A percentile compares a stretch with the other conserved stretches of the same genome.
Evolutionary conservation across 1,140 invertebrate genomes (phyloP).

Genomic region (Diorhabda elongata): DNA sequence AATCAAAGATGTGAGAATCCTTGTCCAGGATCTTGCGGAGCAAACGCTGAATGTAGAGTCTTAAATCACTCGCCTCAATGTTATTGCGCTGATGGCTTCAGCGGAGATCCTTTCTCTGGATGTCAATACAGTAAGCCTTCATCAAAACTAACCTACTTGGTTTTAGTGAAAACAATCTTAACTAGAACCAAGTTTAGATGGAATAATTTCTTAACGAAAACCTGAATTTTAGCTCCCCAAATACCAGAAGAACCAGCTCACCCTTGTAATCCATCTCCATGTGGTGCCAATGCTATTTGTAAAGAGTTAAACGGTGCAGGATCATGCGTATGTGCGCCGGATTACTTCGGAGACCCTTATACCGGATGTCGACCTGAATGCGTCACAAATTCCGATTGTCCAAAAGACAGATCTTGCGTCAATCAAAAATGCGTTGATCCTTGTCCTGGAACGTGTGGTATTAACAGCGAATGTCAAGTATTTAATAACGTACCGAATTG

Average conservation of each 20-base stretch:
- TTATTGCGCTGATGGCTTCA: slow-evolving; percentile 51
- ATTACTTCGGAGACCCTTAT: slow-evolving; percentile 69
- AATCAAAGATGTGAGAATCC: slow-evolving; percentile 67
- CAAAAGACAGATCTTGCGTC: slow-evolving; percentile 56
- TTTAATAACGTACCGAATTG: slow-evolving; percentile 68
- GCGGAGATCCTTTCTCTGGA: slow-evolving; percentile 56
- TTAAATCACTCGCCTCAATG: slow-evolving; percentile 62
- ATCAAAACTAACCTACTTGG: neutral
- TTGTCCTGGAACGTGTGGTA: slow-evolving; percentile 60
- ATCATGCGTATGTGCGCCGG: slow-evolving; percentile 65
- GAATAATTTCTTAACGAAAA: slow-evolving; percentile 7
- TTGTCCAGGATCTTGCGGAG: slow-evolving; percentile 62
- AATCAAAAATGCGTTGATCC: slow-evolving; percentile 65
- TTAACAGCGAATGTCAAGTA: slow-evolving; percentile 65
- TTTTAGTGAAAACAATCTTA: neutral
- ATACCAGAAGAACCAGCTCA: slow-evolving; percentile 48
- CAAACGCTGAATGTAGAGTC: slow-evolving; percentile 61
- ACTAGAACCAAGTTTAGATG: neutral
- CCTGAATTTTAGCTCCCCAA: slow-evolving; percentile 41
- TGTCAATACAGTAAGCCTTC: slow-evolving; percentile 47
- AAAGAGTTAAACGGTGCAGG: slow-evolving; percentile 67
- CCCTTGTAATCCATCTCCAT: slow-evolving; percentile 63
- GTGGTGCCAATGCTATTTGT: slow-evolving; percentile 77
- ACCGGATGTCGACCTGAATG: slow-evolving; percentile 71
- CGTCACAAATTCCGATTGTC: slow-evolving; percentile 64